phyloP scores from a whole-genome alignment of 2,113 vertebrate genomes.

The Apeltes quadracus region DNA sequence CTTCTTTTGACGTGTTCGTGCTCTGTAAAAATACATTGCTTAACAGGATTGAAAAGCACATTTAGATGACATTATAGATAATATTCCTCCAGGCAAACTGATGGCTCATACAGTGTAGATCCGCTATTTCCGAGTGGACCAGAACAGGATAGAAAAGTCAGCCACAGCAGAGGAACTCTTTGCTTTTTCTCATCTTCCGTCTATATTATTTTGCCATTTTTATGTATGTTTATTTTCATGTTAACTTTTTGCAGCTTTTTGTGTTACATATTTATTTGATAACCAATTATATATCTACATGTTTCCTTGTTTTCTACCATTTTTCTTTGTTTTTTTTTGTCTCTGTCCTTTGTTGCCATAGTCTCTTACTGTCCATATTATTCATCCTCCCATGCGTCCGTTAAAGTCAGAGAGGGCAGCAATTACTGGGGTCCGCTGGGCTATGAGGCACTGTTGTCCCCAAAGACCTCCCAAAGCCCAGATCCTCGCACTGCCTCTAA shows the following conservation, averaged over 20 bases:
- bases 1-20: conserved; percentile 16
- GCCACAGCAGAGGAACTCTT: neutral
- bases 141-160: conserved; percentile 3
- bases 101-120: neutral
- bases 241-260: conserved; percentile 34
- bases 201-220: conserved; percentile 35
- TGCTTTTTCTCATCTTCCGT: conserved; percentile 39
- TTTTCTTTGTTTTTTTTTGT: conserved; percentile 82
- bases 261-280: conserved; percentile 52
- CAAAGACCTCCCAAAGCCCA: conserved; percentile 83
- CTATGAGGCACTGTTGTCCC: conserved; percentile 77
- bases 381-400: conserved; percentile 83
- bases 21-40: neutral
- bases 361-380: conserved; percentile 83
- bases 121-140: neutral
- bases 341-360: conserved; percentile 83
- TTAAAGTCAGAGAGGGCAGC: conserved; percentile 95
- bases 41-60: neutral
- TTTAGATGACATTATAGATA: neutral
- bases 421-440: conserved; percentile 88
- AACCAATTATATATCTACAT: conserved; percentile 74
- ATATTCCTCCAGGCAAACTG: neutral
- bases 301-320: conserved; percentile 82
- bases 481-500: conserved; percentile 85
- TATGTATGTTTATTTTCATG: conserved; percentile 41